Conservation (phyloP, 2,888 invertebrate species). For the Eledone cirrhosa region DNA sequence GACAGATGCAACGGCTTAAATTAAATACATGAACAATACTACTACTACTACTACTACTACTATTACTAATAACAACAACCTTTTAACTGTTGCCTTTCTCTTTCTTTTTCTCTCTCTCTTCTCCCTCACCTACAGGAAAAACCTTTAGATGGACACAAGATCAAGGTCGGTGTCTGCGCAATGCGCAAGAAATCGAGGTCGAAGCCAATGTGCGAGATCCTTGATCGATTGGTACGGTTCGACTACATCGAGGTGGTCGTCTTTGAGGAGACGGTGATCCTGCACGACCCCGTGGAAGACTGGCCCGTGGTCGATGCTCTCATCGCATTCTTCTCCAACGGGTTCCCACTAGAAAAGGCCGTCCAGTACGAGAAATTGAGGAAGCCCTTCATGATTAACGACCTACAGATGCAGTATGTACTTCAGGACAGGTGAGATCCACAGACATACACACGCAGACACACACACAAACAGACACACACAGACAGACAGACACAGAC, state of each 20-base stretch:
- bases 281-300: slow-evolving; percentile 94
- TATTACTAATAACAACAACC: too few relatives aligned
- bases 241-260: slow-evolving; percentile 92
- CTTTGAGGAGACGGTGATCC: slow-evolving; percentile 94
- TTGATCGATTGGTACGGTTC: slow-evolving; percentile 93
- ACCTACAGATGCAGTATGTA: slow-evolving; percentile 97
- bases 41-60: too few relatives aligned
- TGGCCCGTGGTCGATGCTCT: slow-evolving; percentile 99
- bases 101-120: neutral
- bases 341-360: slow-evolving; percentile 97
- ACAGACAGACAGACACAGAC: too few relatives aligned
- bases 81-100: too few relatives aligned
- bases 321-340: slow-evolving; percentile 97
- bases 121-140: neutral
- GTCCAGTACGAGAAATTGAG: slow-evolving; percentile 93
- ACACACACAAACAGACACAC: too few relatives aligned
- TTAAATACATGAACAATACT: too few relatives aligned
- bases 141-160: slow-evolving; percentile 38
- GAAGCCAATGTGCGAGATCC: slow-evolving; percentile 99
- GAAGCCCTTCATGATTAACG: slow-evolving; percentile 96
- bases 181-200: slow-evolving; percentile 99
- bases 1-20: too few relatives aligned
- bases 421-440: slow-evolving; percentile 80
- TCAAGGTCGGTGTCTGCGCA: slow-evolving; percentile 97
- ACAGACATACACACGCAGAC: too few relatives aligned